Base-by-base conservation (phyloP, 2,113 vertebrate genomes). In the Piprites chloris region DNA sequence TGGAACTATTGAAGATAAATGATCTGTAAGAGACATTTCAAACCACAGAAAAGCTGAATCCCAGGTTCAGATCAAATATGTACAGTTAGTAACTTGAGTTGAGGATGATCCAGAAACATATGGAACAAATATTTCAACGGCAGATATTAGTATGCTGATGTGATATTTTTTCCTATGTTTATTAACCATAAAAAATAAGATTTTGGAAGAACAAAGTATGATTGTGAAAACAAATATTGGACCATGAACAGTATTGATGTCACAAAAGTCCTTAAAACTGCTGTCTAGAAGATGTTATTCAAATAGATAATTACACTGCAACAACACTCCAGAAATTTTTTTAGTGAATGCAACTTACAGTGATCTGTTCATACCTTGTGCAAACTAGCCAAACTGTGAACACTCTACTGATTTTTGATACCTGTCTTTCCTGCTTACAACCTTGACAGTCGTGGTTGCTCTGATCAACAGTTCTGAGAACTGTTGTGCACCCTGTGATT, bases 21-120 rank as follows among this genome's bases (percentile, higher is more conserved):
- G 52, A 94, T 91, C 87, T 95, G 87, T 87, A 96, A 96, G 87
- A 87, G 67, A 94, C 53, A 67, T 96, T 95, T 92, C 74, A 80
- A 93, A 85, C 85, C 83, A 89, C 58, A 91, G 84, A 95, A 82
- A 93, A 89, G 24, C 62, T 95, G 77, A 95, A 82, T 75, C 37
- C 30, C 66, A 56, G 24, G 76, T 78, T 93, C 81, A 76, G 71
- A 89, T 94, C 87, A 94, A 90, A 83, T 83, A 61, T 44, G 32
- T 93, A 56, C 69, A 52, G 24, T 94, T 85, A 75, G 50, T 89
- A 89, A 82, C 66, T 53, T 61, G 77, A 83, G 46, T 66, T 95
- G 78, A 93, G 30, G 78, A 93, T 85, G 49, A 85, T 91, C 89
- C 89, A 93, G 68, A 96, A 88, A 61, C 75, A 88, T 74, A 90